Evolutionary conservation across 2,113 vertebrate species (phyloP), one percentile per base, ranked within the genome.

Genomic region (Notothenia coriiceps): DNA sequence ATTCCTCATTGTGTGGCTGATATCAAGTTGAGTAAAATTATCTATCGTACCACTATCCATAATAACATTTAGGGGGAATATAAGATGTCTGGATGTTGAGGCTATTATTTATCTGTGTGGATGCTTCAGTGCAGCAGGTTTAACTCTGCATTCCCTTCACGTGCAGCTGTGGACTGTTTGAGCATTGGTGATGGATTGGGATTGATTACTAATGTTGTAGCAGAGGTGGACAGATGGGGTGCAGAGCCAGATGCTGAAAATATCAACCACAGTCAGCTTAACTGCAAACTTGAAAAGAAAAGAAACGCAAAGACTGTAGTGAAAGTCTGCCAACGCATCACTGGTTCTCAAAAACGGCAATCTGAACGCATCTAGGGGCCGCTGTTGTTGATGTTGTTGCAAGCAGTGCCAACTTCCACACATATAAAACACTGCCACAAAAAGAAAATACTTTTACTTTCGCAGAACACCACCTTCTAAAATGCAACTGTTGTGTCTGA

Each of bases 81-180:
- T 7, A 65, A 65, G 3, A 47, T 66, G 69, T 71, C 29, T 75
- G 46, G 7, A 51, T n/a, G 54, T 12, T 67, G 33, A 73, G 29
- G 59, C 61, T 6, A 60, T 46, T 14, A 46, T 65, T 66, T 25
- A 49, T 77, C 50, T 33, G 44, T 64, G 5, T 54, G 60, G 79
- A 82, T 85, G 85, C 79, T 90, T 87, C 83, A 77, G 83, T 75
- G 72, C 83, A 67, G 77, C 64, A 66, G 52, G 25, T 44, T 29
- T 20, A 63, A 43, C 65, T 74, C 44, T 64, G 73, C 51, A 66
- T 85, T 84, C 69, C 50, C 18, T 54, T 65, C 66, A 59, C 9
- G 4, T 63, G 70, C 84, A 44, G 18, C 70, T 44, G n/a, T 46
- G 49, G 62, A 51, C 2, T 1, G 13, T 59, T 57, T n/a, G 54